Percentiles rank a stretch among this genome's conserved stretches.
Evolutionary conservation across 2,888 invertebrate species (phyloP).

Genomic region (Sinopyrophorus schimmeli): DNA sequence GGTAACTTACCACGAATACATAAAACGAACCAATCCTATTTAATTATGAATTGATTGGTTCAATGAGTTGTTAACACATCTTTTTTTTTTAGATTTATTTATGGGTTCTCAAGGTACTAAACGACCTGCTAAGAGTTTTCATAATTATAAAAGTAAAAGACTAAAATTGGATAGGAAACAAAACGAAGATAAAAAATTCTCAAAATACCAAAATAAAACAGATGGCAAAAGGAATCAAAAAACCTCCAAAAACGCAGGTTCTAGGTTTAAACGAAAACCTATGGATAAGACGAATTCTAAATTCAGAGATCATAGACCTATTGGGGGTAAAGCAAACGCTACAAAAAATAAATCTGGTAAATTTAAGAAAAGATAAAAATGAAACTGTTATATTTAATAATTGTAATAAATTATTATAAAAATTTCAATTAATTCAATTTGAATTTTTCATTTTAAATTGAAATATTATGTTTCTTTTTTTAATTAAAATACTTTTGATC

Average conservation of each 20-base stretch:
- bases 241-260: constrained; percentile 1
- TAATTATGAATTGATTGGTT: constrained; percentile 1
- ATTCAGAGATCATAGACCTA: constrained; percentile 46
- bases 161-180: constrained; percentile 34
- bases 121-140: constrained; percentile 37
- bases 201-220: constrained; percentile 13
- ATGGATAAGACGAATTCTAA: constrained; percentile 46
- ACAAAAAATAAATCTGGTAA: too few relatives aligned
- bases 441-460: too few relatives aligned
- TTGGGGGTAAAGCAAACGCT: constrained; percentile 43
- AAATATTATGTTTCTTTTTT: too few relatives aligned
- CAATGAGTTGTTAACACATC: neutral
- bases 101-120: constrained; percentile 33
- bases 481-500: too few relatives aligned
- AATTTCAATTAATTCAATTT: too few relatives aligned
- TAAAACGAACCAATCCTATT: constrained; percentile 2
- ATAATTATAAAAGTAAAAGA: constrained; percentile 43
- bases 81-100: constrained; percentile 41
- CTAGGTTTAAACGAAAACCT: constrained; percentile 8
- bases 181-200: constrained; percentile 1
- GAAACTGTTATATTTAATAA: too few relatives aligned
- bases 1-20: neutral
- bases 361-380: too few relatives aligned
- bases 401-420: too few relatives aligned
- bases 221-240: neutral